Base-by-base conservation (phyloP, 2,888 invertebrate genomes). In the Protonemura montana region DNA sequence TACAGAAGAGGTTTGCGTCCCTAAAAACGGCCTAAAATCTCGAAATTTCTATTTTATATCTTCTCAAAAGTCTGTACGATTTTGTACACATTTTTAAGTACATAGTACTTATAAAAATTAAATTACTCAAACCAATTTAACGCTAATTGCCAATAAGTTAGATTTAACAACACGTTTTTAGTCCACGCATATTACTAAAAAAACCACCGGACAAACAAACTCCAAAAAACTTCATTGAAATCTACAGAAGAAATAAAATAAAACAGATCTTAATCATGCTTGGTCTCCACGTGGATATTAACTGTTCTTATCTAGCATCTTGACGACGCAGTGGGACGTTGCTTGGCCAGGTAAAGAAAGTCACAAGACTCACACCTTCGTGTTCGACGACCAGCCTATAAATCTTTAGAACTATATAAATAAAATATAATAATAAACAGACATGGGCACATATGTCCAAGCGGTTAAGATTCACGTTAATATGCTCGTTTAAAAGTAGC, bases 341-440 rank as follows among this genome's bases (percentile, higher is more conserved):
- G 59, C 21, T 16, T 2, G 21, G 21, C 59, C 59, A 59, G 59
- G 7, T 21, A 59, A 10, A 59, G 59, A 59, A 59, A 59, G 59
- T 59, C 16, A 21, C 7, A 59, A 16, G 59, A 10, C 59, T 59
- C 59, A 59, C 59, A 59, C 59, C 59, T 59, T 59, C 59, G 59
- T 59, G 59, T 59, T 59, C 59, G 16, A 1, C 59, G 59, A 59
- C 59, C 21, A 21, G 59, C 16, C 59, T 21, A 59, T 59, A 59
- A 59, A 59, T 59, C 59, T 59, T 59, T 10, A 59, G 7, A 59
- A 59, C 59, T 59, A 59, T 59, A 59, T 59, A 59, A 59, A 59
- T 59, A 59, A 59, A 59, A 59, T 59, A 59, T 59, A 59, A 59
- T 59, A 59, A 59, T 59, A 59, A 59, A 59, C 59, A 59, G 59